Base-by-base conservation (phyloP, 2,113 vertebrate genomes). In the Piaya cayana region DNA sequence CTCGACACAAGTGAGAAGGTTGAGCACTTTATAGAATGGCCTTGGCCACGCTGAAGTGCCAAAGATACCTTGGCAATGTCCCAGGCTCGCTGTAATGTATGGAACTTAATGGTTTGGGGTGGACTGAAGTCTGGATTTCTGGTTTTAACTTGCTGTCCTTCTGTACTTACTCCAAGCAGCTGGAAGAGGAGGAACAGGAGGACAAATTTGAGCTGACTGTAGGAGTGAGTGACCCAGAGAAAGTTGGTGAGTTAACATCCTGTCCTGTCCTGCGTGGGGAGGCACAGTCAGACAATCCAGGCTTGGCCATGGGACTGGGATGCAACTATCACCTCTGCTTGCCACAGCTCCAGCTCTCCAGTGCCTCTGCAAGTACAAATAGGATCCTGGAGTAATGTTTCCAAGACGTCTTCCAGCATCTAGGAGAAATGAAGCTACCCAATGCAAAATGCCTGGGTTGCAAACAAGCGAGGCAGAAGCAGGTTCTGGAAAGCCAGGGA, bases 211-310 rank as follows among this genome's bases (percentile, higher is more conserved):
- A 99, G 29, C 96, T 99, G 82, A 97, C 95, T 39, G 97, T 99
- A 25, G 98, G 98, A 69, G 98, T 99, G 70, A 99, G 98, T 16
- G 98, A 99, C 86, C 99, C 99, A 5, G 99, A 99, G 96, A 99
- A 99, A 98, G 99, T 99, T 55, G 99, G 99, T 99, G 95, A 98
- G 98, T 95, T 37, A 10, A 10, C 2, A 0, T 21, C 49, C 34
- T 30, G 55, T 65, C 16, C 34, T 59, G 30, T 49, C 47, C 45
- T 55, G 43, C 27, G 4, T 0, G 2, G 30, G 18, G 79, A 22
- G 8, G 26, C 29, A 7, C 17, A 6, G 34, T 18, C 27, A 47
- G 32, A 12, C 17, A 36, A 60, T 26, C 74, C 19, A 21, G 55
- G 23, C 43, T 79, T 39, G 53, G 45, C 36, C 2, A 6, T 5